A percentile compares a stretch with the other conserved stretches of the same genome.
phyloP scores from a whole-genome alignment of 30 jellyfish, hydroid and myxozoan genomes.

The Pelagia noctiluca region DNA sequence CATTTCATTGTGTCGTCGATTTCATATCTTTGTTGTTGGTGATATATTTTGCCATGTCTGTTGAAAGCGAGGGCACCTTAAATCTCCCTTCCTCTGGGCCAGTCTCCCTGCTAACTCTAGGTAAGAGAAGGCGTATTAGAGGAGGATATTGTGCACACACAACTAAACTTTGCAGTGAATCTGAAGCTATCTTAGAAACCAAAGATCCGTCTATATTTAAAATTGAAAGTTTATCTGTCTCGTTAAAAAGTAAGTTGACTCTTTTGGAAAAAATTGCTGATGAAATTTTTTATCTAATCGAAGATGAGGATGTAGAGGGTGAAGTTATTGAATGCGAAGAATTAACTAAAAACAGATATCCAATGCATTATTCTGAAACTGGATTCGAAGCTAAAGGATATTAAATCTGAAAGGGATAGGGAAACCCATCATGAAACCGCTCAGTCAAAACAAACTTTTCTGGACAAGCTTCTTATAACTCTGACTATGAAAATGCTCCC shows the following conservation, averaged over 20 bases:
- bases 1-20: no score
- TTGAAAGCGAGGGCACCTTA: slow-evolving; percentile 15
- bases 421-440: no score
- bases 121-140: slow-evolving; percentile 14
- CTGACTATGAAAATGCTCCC: neutral
- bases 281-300: neutral
- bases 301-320: neutral
- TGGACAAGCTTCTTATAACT: neutral
- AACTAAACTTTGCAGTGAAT: neutral
- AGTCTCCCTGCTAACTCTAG: neutral
- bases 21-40: no score
- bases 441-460: no score
- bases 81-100: slow-evolving; percentile 6
- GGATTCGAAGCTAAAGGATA: neutral
- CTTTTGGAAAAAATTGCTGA: neutral
- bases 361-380: neutral
- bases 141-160: slow-evolving; percentile 3
- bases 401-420: neutral
- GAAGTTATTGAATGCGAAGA: neutral
- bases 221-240: neutral
- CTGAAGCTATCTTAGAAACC: neutral
- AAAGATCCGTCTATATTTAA: neutral
- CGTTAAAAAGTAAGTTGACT: neutral
- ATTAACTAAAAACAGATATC: neutral
- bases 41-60: no score